Base-by-base conservation (phyloP, 2,888 invertebrate species). In the Stictocephala bisonia region DNA sequence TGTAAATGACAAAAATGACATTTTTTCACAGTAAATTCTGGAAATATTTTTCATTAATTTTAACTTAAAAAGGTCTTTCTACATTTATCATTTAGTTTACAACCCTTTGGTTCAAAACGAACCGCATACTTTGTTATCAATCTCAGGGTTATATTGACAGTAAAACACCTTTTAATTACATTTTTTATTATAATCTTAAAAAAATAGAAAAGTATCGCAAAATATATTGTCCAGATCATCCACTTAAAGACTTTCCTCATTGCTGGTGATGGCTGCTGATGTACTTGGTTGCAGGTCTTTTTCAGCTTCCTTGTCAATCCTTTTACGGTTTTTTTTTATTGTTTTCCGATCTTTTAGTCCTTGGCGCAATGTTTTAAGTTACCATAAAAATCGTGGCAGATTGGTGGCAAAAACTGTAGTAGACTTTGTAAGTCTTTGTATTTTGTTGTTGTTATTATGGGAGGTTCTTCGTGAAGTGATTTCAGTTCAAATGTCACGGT, bases 311-410 rank as follows among this genome's bases (percentile, higher is more conserved):
- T 51, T 4, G 4, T 22, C 3, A 51, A n/a, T n/a, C 24, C 24
- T 18, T n/a, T 3, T 29, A 60, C 7, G 35, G 40, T 13, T 40
- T 2, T n/a, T 20, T 24, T 18, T 60, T n/a, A 20, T n/a, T 6
- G 40, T 31, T 22, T 13, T 3, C 41, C 35, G 3, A n/a, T 18
- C 35, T 60, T 3, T 60, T n/a, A 15, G 7, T 60, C 40, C 15
- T 15, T 3, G 13, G 18, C 41, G 18, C 3, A 20, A 6, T 40
- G 60, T n/a, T 31, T 31, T 20, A 58, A 15, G 20, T 58, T n/a
- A 2, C 9, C 20, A 22, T 68, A 72, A 20, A 56, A 72, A 13
- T n/a, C 31, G 27, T 72, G 72, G 24, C 41, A 29, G 24, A 41
- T 9, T 18, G 58, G 56, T 15, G 68, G 44, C 15, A 53, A 15